phyloP scores from a whole-genome alignment of 2,113 vertebrate species.

The Spea bombifrons region DNA sequence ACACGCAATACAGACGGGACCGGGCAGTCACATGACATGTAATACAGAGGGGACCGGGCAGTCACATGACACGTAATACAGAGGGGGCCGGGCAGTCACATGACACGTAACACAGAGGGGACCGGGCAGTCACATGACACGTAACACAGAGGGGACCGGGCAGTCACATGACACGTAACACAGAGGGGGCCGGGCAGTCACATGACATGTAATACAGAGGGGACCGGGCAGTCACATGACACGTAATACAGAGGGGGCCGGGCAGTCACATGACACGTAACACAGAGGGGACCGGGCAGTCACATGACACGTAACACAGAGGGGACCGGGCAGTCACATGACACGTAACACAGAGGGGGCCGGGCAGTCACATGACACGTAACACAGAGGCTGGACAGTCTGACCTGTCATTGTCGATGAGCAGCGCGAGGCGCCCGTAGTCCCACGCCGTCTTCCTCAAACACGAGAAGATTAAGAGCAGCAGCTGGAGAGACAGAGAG shows the following conservation, averaged over 20 bases:
- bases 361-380: not conserved
- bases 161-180: no score
- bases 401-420: slow-evolving; percentile 95
- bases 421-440: slow-evolving; percentile 88
- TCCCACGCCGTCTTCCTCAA: slow-evolving; percentile 97
- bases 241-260: not conserved
- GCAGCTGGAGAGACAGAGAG: slow-evolving; percentile 63
- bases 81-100: no score
- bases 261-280: no score
- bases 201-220: not conserved
- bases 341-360: not conserved
- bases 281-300: no score
- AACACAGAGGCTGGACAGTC: not conserved
- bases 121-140: no score
- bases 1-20: no score
- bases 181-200: no score
- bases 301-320: no score
- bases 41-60: not conserved
- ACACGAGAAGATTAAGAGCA: slow-evolving; percentile 88
- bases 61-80: not conserved
- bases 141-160: no score
- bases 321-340: no score
- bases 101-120: no score
- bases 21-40: no score
- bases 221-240: not conserved